These are phyloP conservation scores for Heliconius erato DNA, from an alignment of 2,888 invertebrate species.

Conservation along the genomic window DNA sequence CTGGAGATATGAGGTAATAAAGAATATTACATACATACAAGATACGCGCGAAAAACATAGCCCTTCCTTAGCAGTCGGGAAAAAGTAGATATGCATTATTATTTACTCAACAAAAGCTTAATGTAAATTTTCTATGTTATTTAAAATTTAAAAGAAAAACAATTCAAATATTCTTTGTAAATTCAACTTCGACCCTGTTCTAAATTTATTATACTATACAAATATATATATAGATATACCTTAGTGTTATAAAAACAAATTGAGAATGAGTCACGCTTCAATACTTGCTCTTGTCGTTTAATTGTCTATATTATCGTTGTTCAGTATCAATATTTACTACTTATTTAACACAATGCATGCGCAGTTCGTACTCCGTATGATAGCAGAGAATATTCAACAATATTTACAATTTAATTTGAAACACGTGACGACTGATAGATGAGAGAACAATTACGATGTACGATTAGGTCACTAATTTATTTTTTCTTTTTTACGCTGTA, in stretches of 20 bases:
- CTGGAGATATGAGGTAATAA: too few species aligned
- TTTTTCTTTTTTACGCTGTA: not conserved
- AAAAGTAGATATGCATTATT: not conserved
- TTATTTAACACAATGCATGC: slow-evolving; percentile 19
- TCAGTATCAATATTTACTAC: slow-evolving; percentile 21
- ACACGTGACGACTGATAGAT: not conserved
- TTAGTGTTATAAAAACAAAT: not conserved
- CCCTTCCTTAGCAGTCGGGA: too few species aligned
- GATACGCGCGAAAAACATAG: too few species aligned
- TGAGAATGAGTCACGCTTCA: not conserved
- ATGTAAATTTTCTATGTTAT: too few species aligned
- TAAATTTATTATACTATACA: too few species aligned
- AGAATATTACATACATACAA: too few species aligned
- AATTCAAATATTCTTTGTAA: not conserved
- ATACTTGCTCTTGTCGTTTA: slow-evolving; percentile 10
- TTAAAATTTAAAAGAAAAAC: not conserved
- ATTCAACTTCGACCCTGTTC: too few species aligned
- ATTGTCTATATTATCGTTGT: slow-evolving; percentile 18
- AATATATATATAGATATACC: not conserved
- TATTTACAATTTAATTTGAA: slow-evolving; percentile 18
- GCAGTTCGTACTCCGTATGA: slow-evolving; percentile 2
- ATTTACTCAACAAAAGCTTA: not conserved
- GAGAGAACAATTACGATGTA: not conserved
- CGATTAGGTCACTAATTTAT: not conserved
- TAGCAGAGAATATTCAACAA: not conserved